Base-by-base conservation (phyloP, 2,888 invertebrate species). In the Eurytoma californica region DNA sequence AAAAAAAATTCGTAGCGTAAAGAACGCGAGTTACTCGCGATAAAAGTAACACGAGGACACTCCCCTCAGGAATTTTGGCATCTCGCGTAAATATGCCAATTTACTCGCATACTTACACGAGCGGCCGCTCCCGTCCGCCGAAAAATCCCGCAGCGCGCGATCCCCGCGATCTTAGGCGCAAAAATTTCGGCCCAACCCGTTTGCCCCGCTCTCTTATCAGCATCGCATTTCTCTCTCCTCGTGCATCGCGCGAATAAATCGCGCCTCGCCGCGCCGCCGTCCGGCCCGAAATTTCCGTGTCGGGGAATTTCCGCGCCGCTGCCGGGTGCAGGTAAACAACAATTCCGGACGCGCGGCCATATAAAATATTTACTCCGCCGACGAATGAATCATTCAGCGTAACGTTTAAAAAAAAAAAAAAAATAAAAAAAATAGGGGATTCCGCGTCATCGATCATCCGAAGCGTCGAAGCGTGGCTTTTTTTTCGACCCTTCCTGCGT, bases 361-460 rank as follows among this genome's bases (percentile, higher is more conserved):
- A 39, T 39, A 39, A 70, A 72, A 77, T 72, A 66, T 77, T 70
- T 58, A 65, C 53, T 47, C 57, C 58, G 51, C 30, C 55, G 49
- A 3, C 66, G 53, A 55, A 72, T 57, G 76, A 76, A 72, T 72
- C 72, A 76, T 80, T 76, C 61, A 20, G 30, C 49, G 67, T 76
- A 80, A 76, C 72, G 72, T 72, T 76, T 80, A 76, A 78, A 58
- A 16, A 9, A 39, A 39, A n/a, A 30, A 28, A 60, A 9, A 7
- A 20, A 14, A 30, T 7, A 18, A n/a, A n/a, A n/a, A 18, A 72
- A 65, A 49, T 55, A 67, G 67, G 75, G 75, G 72, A 72, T 69
- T 49, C 73, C 57, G n/a, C 68, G 57, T 66, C 80, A 66, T 77
- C 77, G 30, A 70, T 80, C 80, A 66, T 66, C 77, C 55, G 75